Conservation (phyloP, 2,888 invertebrate species). For the Epinotia brunnichana region DNA sequence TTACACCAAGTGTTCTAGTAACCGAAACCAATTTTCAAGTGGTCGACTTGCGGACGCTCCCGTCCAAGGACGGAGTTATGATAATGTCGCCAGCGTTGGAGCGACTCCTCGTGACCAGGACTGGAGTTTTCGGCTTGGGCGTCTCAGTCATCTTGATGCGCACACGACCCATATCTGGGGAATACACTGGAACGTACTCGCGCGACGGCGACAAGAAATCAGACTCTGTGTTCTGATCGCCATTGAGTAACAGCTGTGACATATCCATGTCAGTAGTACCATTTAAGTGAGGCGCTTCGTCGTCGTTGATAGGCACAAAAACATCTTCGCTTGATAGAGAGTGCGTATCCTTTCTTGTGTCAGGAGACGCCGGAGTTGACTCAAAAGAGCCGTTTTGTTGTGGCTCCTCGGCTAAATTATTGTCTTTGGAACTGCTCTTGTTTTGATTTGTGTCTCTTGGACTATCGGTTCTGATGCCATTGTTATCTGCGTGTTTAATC, state of each 20-base stretch:
- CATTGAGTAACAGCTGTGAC: slow-evolving; percentile 80
- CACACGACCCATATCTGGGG: slow-evolving; percentile 89
- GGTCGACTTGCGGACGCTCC: slow-evolving; percentile 69
- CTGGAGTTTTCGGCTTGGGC: slow-evolving; percentile 91
- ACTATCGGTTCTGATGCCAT: slow-evolving; percentile 71
- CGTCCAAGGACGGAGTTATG: slow-evolving; percentile 84
- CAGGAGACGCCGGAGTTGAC: slow-evolving; percentile 71
- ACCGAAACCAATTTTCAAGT: slow-evolving; percentile 70
- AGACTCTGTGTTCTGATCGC: slow-evolving; percentile 70
- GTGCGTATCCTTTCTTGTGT: slow-evolving; percentile 77
- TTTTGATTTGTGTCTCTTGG: slow-evolving; percentile 79
- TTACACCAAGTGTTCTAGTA: slow-evolving; percentile 68
- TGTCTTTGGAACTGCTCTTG: slow-evolving; percentile 77
- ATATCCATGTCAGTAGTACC: slow-evolving; percentile 76
- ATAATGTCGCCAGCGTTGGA: slow-evolving; percentile 91
- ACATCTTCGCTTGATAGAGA: slow-evolving; percentile 78
- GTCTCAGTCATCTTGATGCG: slow-evolving; percentile 90
- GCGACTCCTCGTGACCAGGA: slow-evolving; percentile 89
- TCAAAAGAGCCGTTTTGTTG: slow-evolving; percentile 74
- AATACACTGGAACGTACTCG: slow-evolving; percentile 82
- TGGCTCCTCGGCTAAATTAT: slow-evolving; percentile 68
- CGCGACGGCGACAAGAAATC: slow-evolving; percentile 77
- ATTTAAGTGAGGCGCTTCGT: slow-evolving; percentile 76
- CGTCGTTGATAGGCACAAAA: slow-evolving; percentile 76
- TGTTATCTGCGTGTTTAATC: slow-evolving; percentile 64